Conservation (phyloP, 92 coral and sea anemone species). For the Parazoanthus darwini region DNA sequence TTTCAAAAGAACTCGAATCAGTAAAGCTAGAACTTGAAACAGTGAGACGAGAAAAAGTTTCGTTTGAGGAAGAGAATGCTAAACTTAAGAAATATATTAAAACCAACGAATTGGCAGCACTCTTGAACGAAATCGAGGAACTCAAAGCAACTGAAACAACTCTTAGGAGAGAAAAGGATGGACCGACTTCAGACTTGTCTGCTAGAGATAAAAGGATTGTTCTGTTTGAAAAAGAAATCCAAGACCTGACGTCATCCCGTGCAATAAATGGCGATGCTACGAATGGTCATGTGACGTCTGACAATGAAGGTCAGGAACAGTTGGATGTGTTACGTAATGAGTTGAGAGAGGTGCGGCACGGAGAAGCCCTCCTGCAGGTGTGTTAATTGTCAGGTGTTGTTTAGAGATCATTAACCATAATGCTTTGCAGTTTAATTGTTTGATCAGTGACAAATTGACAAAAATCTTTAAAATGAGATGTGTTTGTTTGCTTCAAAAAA, state of each 20-base stretch:
- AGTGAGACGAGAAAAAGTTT: slow-evolving; percentile 28
- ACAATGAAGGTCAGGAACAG: slow-evolving; percentile 21
- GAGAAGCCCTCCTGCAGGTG: slow-evolving; percentile 65
- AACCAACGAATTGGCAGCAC: slow-evolving; percentile 49
- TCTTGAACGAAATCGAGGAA: slow-evolving; percentile 56
- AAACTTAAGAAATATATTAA: slow-evolving; percentile 46
- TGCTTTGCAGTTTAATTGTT: too few relatives aligned
- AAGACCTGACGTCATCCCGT: slow-evolving; percentile 40
- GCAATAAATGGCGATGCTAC: slow-evolving; percentile 1
- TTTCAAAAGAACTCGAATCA: slow-evolving; percentile 50
- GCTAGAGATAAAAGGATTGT: slow-evolving; percentile 71
- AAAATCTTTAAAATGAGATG: too few relatives aligned
- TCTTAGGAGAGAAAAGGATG: slow-evolving; percentile 77
- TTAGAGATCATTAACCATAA: not conserved
- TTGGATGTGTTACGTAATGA: slow-evolving; percentile 37
- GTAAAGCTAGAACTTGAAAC: slow-evolving; percentile 62
- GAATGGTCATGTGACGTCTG: slow-evolving; percentile 12
- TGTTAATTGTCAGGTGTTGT: not conserved
- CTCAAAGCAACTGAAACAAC: slow-evolving; percentile 54
- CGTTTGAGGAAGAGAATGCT: slow-evolving; percentile 49
- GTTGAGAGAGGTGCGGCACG: slow-evolving; percentile 58
- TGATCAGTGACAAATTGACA: too few relatives aligned
- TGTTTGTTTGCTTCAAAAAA: too few relatives aligned
- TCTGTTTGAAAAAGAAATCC: slow-evolving; percentile 59
- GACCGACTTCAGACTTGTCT: slow-evolving; percentile 56